A percentile compares a stretch with the other conserved stretches of the same genome.
Evolutionary conservation across 1,140 invertebrate species (phyloP).

Genomic region (Heliconius nattereri): DNA sequence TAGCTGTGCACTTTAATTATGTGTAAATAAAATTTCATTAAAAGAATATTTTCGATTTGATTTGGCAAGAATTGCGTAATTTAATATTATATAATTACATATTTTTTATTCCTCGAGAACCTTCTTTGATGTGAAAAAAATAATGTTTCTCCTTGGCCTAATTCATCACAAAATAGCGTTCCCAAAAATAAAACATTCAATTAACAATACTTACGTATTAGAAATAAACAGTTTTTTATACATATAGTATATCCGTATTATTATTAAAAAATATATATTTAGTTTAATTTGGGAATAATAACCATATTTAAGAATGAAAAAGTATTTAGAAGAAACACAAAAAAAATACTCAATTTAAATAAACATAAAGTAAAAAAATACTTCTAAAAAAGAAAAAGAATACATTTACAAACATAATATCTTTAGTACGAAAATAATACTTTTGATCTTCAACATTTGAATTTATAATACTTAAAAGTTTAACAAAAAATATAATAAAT

Average conservation of each 20-base stretch:
- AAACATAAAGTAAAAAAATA: not conserved
- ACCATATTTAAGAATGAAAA: too few relatives aligned
- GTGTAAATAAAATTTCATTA: not conserved
- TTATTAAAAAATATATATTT: too few relatives aligned
- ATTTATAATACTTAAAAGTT: not conserved
- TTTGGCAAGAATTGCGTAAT: slow-evolving; percentile 8
- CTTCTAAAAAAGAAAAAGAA: not conserved
- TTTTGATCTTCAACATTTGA: slow-evolving; percentile 3
- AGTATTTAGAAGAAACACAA: too few relatives aligned
- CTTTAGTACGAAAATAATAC: slow-evolving; percentile 15
- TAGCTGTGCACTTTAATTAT: not conserved
- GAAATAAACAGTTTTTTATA: too few relatives aligned
- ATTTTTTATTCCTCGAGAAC: too few relatives aligned
- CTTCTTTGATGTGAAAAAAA: not conserved
- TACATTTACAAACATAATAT: slow-evolving; percentile 15
- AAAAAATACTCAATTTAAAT: too few relatives aligned
- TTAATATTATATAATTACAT: not conserved
- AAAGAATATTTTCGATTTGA: slow-evolving; percentile 4
- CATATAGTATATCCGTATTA: too few relatives aligned
- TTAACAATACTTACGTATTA: not conserved
- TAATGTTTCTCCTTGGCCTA: not conserved
- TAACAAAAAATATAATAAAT: not conserved
- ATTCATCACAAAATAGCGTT: not conserved
- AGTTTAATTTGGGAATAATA: too few relatives aligned
- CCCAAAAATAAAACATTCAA: not conserved